Evolutionary conservation across 2,113 vertebrate species (phyloP).

Genomic region (Podocnemis expansa): DNA sequence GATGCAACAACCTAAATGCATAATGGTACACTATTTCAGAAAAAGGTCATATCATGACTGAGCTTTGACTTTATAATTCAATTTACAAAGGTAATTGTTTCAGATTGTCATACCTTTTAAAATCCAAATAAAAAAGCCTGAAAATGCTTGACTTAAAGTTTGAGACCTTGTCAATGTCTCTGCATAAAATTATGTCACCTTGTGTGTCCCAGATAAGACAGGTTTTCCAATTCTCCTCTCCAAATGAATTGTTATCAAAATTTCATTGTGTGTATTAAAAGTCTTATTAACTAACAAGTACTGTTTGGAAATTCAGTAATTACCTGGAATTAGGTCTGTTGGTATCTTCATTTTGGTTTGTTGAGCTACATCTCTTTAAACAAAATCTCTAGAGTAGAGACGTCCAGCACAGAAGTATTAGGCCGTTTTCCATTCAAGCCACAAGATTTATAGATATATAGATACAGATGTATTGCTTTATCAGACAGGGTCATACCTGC

Average conservation of each 20-base stretch:
- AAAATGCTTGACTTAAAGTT: not conserved
- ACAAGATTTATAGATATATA: too few relatives aligned
- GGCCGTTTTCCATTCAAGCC: not conserved
- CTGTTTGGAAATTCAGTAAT: not conserved
- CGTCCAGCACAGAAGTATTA: not conserved
- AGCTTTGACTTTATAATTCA: not conserved
- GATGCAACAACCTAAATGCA: not conserved
- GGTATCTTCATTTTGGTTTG: not conserved
- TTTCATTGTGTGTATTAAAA: not conserved
- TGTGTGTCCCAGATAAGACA: not conserved
- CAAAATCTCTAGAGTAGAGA: not conserved
- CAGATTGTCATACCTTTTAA: not conserved
- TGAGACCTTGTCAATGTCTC: not conserved
- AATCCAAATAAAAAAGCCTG: not conserved
- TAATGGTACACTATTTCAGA: not conserved
- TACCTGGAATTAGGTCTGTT: not conserved
- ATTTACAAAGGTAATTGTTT: not conserved
- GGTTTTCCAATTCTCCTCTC: not conserved
- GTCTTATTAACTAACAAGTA: not conserved
- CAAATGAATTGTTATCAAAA: not conserved
- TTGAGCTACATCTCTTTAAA: not conserved
- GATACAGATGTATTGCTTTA: not conserved
- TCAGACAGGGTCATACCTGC: conserved; percentile 12
- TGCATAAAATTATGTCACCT: not conserved
- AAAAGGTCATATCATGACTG: not conserved